A percentile compares a stretch with the other conserved stretches of the same genome.
Conservation (phyloP, 2,113 vertebrate genomes). For the Phrynosoma platyrhinos region DNA sequence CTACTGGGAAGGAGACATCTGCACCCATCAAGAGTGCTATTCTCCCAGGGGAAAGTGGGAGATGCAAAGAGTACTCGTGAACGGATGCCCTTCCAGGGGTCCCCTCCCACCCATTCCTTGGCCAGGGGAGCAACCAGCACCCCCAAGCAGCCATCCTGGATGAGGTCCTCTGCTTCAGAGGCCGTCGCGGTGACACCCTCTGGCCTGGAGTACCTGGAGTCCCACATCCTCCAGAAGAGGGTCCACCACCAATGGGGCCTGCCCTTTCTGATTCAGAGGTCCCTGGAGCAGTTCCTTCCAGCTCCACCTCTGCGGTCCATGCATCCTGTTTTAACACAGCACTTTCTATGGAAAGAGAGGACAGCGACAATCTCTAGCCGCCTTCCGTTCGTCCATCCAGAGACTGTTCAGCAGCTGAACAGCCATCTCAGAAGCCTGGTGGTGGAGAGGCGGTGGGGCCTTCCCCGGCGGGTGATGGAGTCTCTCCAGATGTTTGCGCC, state of each 20-base stretch:
- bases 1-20: too few relatives aligned
- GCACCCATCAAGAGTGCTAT: not conserved
- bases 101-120: not conserved
- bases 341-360: not conserved
- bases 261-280: not conserved
- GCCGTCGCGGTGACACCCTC: not conserved
- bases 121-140: not conserved
- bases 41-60: not conserved
- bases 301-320: not conserved
- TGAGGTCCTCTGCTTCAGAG: too few relatives aligned
- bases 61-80: not conserved
- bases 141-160: not conserved
- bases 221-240: conserved; percentile 29
- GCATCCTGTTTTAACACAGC: accelerated
- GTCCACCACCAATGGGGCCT: conserved; percentile 44
- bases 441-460: conserved; percentile 1
- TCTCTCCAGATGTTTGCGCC: not conserved
- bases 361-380: not conserved
- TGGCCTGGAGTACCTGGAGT: conserved; percentile 31
- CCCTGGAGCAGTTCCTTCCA: not conserved
- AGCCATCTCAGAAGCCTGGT: not conserved
- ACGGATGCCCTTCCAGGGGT: not conserved
- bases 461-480: not conserved
- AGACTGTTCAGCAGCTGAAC: not conserved
- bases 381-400: not conserved